Evolutionary conservation across 2,888 invertebrate genomes (phyloP).

Genomic region (Acanthosepion lycidas): DNA sequence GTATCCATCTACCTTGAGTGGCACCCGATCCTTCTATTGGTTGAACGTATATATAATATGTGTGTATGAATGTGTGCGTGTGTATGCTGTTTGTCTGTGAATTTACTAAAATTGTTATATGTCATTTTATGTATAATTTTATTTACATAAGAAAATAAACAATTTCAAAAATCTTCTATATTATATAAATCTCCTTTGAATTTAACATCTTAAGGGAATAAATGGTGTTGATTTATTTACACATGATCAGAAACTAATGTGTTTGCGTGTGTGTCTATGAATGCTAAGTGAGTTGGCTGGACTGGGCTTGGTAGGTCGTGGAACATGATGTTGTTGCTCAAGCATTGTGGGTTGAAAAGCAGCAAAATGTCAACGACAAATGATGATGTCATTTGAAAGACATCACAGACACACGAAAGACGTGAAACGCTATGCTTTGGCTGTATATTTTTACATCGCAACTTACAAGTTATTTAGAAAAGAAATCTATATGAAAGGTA

Average conservation of each 20-base stretch:
- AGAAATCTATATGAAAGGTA: not conserved
- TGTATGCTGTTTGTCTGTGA: not conserved
- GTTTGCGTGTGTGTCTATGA: not conserved
- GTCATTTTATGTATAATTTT: not conserved
- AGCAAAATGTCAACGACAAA: not conserved
- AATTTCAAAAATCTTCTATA: not conserved
- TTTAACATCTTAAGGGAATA: not conserved
- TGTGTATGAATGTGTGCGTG: not conserved
- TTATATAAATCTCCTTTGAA: not conserved
- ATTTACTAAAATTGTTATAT: not conserved
- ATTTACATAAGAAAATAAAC: not conserved
- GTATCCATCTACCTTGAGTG: too few species aligned
- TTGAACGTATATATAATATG: too few species aligned
- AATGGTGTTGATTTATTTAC: not conserved
- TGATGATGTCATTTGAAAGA: constrained; percentile 33
- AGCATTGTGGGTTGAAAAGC: not conserved
- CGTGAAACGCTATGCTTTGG: not conserved
- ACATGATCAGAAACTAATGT: not conserved
- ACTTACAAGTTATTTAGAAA: not conserved
- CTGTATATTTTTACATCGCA: not conserved
- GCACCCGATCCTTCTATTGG: too few species aligned
- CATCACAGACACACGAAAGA: not conserved
- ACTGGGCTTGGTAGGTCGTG: not conserved
- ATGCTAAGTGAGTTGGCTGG: not conserved
- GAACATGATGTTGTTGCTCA: not conserved